Evolutionary conservation across 1,140 invertebrate genomes (phyloP).

Genomic region (Formica selysi): DNA sequence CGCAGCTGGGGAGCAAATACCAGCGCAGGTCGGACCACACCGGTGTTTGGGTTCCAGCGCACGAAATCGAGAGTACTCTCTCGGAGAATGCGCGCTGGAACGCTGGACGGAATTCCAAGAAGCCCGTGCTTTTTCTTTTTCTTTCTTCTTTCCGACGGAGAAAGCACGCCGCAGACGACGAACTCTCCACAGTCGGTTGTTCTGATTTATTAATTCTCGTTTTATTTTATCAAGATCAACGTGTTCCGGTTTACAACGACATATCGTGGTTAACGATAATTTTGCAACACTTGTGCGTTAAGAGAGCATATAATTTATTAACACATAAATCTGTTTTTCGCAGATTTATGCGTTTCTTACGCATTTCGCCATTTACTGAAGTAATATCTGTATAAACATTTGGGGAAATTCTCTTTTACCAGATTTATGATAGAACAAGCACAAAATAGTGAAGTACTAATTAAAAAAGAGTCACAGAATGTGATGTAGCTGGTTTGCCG

Average conservation of each 20-base stretch:
- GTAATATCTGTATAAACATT: background rate
- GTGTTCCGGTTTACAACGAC: constrained; percentile 22
- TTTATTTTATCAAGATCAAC: constrained; percentile 58
- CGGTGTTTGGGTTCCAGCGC: constrained; percentile 70
- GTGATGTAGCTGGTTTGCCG: constrained; percentile 53
- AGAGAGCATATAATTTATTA: constrained; percentile 2
- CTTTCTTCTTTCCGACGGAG: background rate
- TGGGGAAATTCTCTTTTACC: background rate
- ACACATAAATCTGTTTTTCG: constrained; percentile 12
- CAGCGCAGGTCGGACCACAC: constrained; percentile 55
- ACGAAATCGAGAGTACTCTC: constrained; percentile 74
- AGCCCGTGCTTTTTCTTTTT: constrained; percentile 52
- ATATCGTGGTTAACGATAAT: constrained; percentile 15
- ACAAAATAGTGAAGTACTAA: constrained; percentile 14
- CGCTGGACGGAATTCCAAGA: constrained; percentile 73
- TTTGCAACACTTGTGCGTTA: constrained; percentile 23
- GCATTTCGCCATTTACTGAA: background rate
- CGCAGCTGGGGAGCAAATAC: constrained; percentile 56
- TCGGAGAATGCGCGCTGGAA: constrained; percentile 72
- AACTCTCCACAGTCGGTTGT: constrained; percentile 40
- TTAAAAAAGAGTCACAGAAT: constrained; percentile 6
- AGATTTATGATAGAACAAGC: constrained; percentile 1
- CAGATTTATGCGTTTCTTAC: background rate
- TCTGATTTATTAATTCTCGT: constrained; percentile 59
- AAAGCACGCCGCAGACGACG: constrained; percentile 26